These are phyloP conservation scores for Grantiella picta DNA, from an alignment of 2,113 vertebrate species.

Conservation along the genomic window DNA sequence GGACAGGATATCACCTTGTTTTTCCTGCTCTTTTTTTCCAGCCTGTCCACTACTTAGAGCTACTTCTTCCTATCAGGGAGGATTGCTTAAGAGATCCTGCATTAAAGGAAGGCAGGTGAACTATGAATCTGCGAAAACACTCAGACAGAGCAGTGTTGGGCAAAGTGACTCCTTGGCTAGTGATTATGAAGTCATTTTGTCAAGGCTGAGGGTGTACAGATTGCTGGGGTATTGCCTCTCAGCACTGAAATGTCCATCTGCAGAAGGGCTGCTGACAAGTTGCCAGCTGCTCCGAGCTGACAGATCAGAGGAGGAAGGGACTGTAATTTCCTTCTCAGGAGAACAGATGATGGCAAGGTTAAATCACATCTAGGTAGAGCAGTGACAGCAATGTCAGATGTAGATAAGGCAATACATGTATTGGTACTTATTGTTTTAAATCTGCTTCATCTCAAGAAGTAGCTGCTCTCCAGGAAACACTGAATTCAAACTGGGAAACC, in stretches of 20 bases:
- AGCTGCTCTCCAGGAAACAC: not conserved
- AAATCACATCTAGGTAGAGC: not conserved
- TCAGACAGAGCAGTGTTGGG: not conserved
- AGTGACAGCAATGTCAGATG: not conserved
- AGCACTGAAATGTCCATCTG: not conserved
- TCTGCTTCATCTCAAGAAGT: not conserved
- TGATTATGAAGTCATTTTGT: not conserved
- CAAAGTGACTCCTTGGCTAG: not conserved
- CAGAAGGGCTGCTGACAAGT: not conserved
- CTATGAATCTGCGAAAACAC: not conserved
- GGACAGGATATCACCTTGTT: not conserved
- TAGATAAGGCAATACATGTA: not conserved
- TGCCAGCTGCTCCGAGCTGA: conserved; percentile 22
- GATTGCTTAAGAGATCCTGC: not conserved
- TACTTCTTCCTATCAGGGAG: not conserved
- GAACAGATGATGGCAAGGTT: conserved; percentile 1
- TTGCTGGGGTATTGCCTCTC: not conserved
- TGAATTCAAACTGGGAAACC: not conserved
- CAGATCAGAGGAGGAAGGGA: conserved; percentile 9
- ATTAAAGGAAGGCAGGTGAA: not conserved
- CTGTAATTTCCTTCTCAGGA: conserved; percentile 19
- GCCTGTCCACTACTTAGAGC: not conserved
- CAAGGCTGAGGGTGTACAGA: not conserved
- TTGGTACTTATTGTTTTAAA: not conserved
- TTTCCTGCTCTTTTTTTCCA: not conserved